Base-by-base conservation (phyloP, 1,140 invertebrate species). In the Acromyrmex charruanus region DNA sequence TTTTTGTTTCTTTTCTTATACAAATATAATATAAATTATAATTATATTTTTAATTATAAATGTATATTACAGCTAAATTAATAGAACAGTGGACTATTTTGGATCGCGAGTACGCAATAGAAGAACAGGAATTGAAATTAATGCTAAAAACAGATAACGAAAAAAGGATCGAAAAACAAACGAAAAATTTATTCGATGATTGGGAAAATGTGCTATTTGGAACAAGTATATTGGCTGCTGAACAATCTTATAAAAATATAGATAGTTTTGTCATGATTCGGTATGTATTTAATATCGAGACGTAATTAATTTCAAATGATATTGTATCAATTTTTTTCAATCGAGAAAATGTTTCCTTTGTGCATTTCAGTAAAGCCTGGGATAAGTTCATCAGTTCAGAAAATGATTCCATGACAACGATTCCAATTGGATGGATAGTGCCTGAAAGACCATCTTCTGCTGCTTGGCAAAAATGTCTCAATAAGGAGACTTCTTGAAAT, bases 381-480 rank as follows among this genome's bases (percentile, higher is more conserved):
- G 96, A 97, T 90, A 94, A 94, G 88, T 96, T 93, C 88, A 89
- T 96, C 58, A 92, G 90, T 86, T 71, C 53, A 28, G 91, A 93
- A 53, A 79, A 58, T 12, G 90, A 95, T 82, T 21, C 21, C 21
- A 95, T 95, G n/a, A 94, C 94, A 3, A 75, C 94, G 39, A 92
- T 97, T 61, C 96, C 96, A 18, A 68, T 95, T 68, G 96, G 96
- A 6, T 96, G 96, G 96, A 93, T 96, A n/a, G 86, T 96, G 81
- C 96, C 96, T 84, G 82, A 89, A 63, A 77, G 90, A 86, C 92
- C 94, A 75, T 93, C 93, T n/a, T 94, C 93, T 55, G 87, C 90
- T 85, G 91, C 92, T 44, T 96, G 95, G 95, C 92, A 94, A 92
- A 93, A 93, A 88, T 94, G 89, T 84, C 91, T 94, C 59, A 94